A percentile compares a stretch with the other conserved stretches of the same genome.
Conservation (phyloP, 2,888 invertebrate species). For the Elegia similella region DNA sequence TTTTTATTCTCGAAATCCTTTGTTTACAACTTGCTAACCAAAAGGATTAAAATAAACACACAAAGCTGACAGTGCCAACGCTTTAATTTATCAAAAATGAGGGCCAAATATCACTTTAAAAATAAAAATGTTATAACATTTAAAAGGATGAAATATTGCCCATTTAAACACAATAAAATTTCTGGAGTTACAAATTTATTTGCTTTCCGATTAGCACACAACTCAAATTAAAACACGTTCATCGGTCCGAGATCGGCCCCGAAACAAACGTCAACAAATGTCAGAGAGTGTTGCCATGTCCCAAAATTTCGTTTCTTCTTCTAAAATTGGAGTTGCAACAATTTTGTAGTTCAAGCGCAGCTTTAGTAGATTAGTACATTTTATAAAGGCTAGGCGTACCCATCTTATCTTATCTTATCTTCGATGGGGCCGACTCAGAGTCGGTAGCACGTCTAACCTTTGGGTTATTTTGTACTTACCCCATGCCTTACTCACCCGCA, state of each 20-base stretch:
- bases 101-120: neutral
- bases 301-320: no score
- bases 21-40: conserved; percentile 39
- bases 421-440: no score
- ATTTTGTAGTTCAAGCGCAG: no score
- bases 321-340: no score
- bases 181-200: neutral
- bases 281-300: neutral
- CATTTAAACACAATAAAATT: neutral
- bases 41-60: neutral
- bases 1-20: conserved; percentile 39
- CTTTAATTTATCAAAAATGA: neutral
- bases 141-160: neutral
- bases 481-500: no score
- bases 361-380: no score
- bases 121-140: neutral
- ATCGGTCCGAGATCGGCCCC: no score
- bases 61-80: conserved; percentile 4
- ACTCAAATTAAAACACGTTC: neutral
- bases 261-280: neutral
- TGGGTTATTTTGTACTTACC: no score
- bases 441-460: no score
- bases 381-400: no score
- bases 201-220: neutral
- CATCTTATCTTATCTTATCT: no score